Conservation (phyloP, 2,113 vertebrate species). For the Chamaea fasciata region DNA sequence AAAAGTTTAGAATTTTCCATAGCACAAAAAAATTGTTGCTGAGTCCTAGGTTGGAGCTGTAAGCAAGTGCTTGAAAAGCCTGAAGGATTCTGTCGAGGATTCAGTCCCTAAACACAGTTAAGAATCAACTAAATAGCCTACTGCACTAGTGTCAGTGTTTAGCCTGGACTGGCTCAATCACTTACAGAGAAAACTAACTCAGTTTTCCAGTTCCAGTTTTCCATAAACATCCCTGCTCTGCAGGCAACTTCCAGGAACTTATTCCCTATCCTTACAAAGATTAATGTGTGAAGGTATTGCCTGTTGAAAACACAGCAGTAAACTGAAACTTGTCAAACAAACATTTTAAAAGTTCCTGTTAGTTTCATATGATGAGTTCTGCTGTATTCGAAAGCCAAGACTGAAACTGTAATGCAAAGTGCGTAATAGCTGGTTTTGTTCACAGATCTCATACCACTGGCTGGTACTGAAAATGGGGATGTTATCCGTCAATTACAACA, state of each 20-base stretch:
- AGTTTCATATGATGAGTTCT: not conserved
- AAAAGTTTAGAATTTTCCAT: not conserved
- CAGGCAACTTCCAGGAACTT: not conserved
- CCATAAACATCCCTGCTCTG: not conserved
- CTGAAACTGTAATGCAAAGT: not conserved
- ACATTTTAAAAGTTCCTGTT: fast-evolving
- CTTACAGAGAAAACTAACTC: not conserved
- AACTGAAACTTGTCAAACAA: not conserved
- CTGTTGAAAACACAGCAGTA: not conserved
- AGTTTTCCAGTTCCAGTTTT: not conserved
- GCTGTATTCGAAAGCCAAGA: not conserved
- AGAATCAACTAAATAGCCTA: not conserved
- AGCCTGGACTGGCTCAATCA: not conserved
- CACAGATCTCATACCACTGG: not conserved
- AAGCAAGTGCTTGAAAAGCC: not conserved
- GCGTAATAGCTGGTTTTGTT: not conserved
- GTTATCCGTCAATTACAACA: fast-evolving
- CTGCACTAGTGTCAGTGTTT: not conserved
- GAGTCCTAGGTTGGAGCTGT: not conserved
- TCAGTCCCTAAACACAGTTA: not conserved
- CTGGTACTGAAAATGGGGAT: fast-evolving
- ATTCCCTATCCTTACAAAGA: not conserved
- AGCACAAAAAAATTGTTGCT: not conserved
- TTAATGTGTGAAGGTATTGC: not conserved
- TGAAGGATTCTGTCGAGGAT: not conserved